Evolutionary conservation across 2,113 vertebrate species (phyloP), one percentile per base, ranked within the genome.

Genomic region (Toxotes chatareus): DNA sequence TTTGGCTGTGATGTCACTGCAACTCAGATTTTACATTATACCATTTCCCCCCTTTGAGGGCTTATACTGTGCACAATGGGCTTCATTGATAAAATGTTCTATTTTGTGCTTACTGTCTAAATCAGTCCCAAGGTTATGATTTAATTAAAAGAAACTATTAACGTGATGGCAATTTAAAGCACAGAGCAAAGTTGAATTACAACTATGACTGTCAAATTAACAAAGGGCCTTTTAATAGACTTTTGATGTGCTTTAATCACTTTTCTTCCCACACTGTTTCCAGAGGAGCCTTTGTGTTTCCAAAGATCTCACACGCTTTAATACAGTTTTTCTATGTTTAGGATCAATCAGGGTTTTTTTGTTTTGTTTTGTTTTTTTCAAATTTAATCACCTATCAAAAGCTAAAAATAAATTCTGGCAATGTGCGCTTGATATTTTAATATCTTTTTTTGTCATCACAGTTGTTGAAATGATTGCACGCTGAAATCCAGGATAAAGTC

Each of bases 401-500:
- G 47, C 56, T 57, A 63, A 82, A 88, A 79, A 69, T 38, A 69
- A 72, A 60, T 44, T 7, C 12, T 6, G n/a, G 47, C 21, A 4
- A 27, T 23, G 12, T 66, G 67, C 46, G 5, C 38, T 53, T 60
- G 34, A 56, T 60, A 49, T 57, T 51, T 34, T 49, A 8, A 77
- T 21, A 40, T 38, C 12, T 21, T 10, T 72, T 40, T 75, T 23
- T 69, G n/a, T 70, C 67, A 64, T 78, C 68, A 11, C 60, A 47
- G 63, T 64, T 73, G 36, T 53, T 63, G 21, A 74, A 80, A 63
- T 70, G 69, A 62, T 61, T 84, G 55, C 42, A 23, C 5, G 47
- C 27, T 75, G 46, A 83, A 83, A 88, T 72, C 60, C 76, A 19
- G 85, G 64, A 64, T 38, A 32, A 77, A 80, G 67, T 83, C 68